A percentile compares a stretch with the other conserved stretches of the same genome.
These are phyloP conservation scores for Thalassophryne amazonica DNA, from an alignment of 2,797 vertebrate species.

Conservation along the genomic window DNA sequence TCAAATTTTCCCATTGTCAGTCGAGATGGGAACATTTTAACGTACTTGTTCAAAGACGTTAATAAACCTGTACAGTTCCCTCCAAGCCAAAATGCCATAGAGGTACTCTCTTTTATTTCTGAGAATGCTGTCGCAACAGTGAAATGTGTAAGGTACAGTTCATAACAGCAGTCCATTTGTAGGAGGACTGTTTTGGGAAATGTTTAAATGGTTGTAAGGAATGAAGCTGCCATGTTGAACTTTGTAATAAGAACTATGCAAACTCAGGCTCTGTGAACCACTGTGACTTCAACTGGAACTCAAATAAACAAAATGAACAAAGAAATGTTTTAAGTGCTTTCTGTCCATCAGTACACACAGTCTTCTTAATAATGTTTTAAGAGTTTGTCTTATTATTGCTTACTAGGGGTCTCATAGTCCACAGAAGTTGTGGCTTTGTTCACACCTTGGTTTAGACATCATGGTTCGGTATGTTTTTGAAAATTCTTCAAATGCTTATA, in stretches of 20 bases:
- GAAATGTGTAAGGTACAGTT: slow-evolving; percentile 12
- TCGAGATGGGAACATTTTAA: not conserved
- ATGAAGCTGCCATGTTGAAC: slow-evolving; percentile 42
- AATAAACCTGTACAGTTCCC: not conserved
- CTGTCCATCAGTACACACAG: too few relatives aligned
- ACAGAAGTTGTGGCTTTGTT: too few relatives aligned
- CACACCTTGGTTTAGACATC: too few relatives aligned
- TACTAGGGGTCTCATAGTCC: too few relatives aligned
- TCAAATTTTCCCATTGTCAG: not conserved
- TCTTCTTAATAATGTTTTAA: too few relatives aligned
- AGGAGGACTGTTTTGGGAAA: not conserved
- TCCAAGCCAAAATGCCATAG: slow-evolving; percentile 7
- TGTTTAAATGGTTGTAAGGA: slow-evolving; percentile 17
- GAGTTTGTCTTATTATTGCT: too few relatives aligned
- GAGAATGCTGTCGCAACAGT: not conserved
- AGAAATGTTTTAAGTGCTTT: too few relatives aligned
- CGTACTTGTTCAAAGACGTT: not conserved
- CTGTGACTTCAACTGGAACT: slow-evolving; percentile 80
- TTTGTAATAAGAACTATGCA: slow-evolving; percentile 81
- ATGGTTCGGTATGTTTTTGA: too few relatives aligned
- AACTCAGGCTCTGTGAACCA: slow-evolving; percentile 78
- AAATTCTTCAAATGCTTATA: too few relatives aligned
- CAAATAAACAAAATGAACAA: slow-evolving; percentile 67
- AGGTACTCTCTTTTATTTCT: not conserved
- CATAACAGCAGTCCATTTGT: slow-evolving; percentile 1